Conservation (phyloP, 2,888 invertebrate species). For the Diadromus collaris region DNA sequence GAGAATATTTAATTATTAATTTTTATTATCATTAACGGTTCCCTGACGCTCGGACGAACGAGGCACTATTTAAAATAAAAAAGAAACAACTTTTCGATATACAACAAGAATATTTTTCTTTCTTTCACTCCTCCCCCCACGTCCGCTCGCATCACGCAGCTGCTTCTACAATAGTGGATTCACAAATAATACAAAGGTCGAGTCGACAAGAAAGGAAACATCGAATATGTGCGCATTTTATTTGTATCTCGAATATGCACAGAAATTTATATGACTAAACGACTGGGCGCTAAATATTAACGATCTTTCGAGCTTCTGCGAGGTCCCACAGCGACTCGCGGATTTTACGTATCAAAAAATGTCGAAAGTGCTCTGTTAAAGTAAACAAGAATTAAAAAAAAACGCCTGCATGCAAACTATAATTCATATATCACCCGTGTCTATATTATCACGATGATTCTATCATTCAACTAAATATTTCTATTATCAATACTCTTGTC, state of each 20-base stretch:
- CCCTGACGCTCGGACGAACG: slow-evolving; percentile 43
- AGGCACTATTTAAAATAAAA: slow-evolving; percentile 53
- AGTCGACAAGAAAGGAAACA: slow-evolving; percentile 2
- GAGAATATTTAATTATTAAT: slow-evolving; percentile 66
- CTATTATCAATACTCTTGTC: slow-evolving; percentile 31
- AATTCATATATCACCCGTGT: background rate
- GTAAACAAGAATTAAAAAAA: slow-evolving; percentile 1
- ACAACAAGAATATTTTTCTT: background rate
- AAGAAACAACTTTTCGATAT: slow-evolving; percentile 37
- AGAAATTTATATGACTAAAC: slow-evolving; percentile 1
- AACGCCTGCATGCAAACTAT: background rate
- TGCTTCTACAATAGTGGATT: too few relatives aligned
- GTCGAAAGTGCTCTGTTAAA: background rate
- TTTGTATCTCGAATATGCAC: background rate
- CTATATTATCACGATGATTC: slow-evolving; percentile 1
- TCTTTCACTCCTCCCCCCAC: background rate
- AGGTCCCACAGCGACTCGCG: background rate
- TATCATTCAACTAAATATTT: slow-evolving; percentile 17
- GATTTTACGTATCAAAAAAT: slow-evolving; percentile 3
- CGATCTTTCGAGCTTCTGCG: background rate
- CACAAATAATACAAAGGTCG: background rate
- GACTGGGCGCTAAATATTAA: background rate
- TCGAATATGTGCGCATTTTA: slow-evolving; percentile 1
- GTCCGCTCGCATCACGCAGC: background rate
- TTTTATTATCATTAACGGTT: slow-evolving; percentile 54